These are phyloP conservation scores for Protophormia terraenovae DNA, from an alignment of 2,888 invertebrate genomes.

Conservation along the genomic window DNA sequence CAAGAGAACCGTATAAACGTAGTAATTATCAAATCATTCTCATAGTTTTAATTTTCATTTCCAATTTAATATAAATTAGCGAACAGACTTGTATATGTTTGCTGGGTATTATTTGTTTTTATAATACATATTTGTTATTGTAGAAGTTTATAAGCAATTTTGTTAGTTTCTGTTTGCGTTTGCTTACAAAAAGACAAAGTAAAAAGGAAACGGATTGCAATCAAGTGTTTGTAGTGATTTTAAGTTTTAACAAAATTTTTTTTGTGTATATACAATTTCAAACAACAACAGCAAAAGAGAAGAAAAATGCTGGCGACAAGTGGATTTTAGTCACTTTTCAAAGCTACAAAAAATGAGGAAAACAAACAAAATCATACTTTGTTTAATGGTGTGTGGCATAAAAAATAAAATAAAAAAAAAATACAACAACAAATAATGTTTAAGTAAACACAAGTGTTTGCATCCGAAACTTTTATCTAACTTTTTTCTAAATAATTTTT, in stretches of 20 bases:
- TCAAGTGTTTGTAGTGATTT: slow-evolving; percentile 54
- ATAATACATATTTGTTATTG: too few species aligned
- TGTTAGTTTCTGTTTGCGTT: background rate
- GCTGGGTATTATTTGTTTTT: too few species aligned
- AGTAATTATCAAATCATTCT: too few species aligned
- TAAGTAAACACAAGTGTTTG: background rate
- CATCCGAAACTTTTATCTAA: background rate
- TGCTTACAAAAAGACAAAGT: slow-evolving; percentile 37
- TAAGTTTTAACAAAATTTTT: slow-evolving; percentile 51
- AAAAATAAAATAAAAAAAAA: background rate
- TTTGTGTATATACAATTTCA: background rate
- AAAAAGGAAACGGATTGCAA: slow-evolving; percentile 48
- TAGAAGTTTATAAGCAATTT: too few species aligned
- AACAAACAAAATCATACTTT: slow-evolving; percentile 31
- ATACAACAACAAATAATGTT: background rate
- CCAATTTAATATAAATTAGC: too few species aligned
- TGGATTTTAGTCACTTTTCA: slow-evolving; percentile 57
- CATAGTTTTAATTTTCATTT: too few species aligned
- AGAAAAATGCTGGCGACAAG: slow-evolving; percentile 51
- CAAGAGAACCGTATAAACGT: too few species aligned
- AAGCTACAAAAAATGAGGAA: slow-evolving; percentile 24
- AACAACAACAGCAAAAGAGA: background rate
- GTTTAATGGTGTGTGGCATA: slow-evolving; percentile 50
- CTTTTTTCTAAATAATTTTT: too few species aligned
- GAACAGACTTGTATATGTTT: too few species aligned